Percentiles rank a stretch among this genome's conserved stretches.
Conservation (phyloP, 2,888 invertebrate genomes). For the Himalopsyche tibetana region DNA sequence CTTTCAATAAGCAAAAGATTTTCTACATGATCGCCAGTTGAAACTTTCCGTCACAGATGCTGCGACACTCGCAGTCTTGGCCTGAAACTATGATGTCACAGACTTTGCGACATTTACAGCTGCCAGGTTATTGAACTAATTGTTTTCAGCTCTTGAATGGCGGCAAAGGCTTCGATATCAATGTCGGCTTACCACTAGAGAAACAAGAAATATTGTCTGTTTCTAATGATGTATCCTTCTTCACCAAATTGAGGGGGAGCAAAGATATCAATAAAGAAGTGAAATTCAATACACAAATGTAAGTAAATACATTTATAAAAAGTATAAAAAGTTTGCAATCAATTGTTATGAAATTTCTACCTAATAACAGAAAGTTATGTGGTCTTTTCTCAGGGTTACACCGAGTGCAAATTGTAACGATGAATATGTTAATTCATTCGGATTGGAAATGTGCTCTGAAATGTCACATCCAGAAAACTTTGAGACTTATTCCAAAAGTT, state of each 20-base stretch:
- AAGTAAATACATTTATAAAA: not conserved
- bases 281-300: not conserved
- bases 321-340: no score
- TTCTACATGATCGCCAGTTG: no score
- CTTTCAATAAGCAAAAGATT: no score
- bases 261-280: not conserved
- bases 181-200: not conserved
- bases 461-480: not conserved
- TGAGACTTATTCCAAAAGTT: not conserved
- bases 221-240: not conserved
- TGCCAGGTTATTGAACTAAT: not conserved
- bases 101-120: no score
- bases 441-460: not conserved
- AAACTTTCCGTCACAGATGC: no score
- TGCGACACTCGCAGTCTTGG: no score
- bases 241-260: not conserved
- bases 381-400: not conserved
- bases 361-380: not conserved
- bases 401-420: not conserved
- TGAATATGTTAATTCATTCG: not conserved
- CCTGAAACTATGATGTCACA: no score
- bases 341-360: not conserved
- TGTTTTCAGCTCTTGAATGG: not conserved
- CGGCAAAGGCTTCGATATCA: conserved; percentile 20
- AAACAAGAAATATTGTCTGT: not conserved